Percentiles rank a stretch among this genome's conserved stretches.
phyloP scores from a whole-genome alignment of 2,888 invertebrate species.

The Plebejus melissa region DNA sequence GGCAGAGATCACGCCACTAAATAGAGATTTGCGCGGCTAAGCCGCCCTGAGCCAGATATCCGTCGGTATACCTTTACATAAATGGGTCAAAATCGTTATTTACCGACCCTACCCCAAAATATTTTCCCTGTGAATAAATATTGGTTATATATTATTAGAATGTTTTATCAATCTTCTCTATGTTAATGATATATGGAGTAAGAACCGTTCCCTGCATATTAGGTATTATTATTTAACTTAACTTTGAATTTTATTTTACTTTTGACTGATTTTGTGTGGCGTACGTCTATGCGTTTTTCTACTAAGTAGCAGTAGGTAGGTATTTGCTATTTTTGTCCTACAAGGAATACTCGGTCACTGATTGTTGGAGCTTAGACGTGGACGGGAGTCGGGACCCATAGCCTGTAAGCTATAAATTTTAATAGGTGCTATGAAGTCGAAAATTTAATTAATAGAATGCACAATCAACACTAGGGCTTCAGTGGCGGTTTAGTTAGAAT shows the following conservation, averaged over 20 bases:
- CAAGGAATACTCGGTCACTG: no score
- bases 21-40: slow-evolving; percentile 71
- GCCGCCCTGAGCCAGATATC: slow-evolving; percentile 64
- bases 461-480: neutral
- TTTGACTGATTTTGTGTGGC: no score
- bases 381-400: no score
- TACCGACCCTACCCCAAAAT: slow-evolving; percentile 32
- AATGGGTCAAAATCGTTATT: slow-evolving; percentile 51
- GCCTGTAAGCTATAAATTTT: neutral
- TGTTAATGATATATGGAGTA: no score
- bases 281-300: no score
- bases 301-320: no score
- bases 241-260: no score
- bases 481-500: neutral
- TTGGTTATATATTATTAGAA: neutral
- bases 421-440: no score
- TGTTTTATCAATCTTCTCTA: neutral
- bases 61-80: slow-evolving; percentile 60
- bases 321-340: no score
- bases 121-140: slow-evolving; percentile 30
- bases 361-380: no score
- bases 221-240: no score
- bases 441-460: neutral
- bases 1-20: slow-evolving; percentile 65
- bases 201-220: no score